phyloP scores from a whole-genome alignment of 2,797 vertebrate genomes.

The Lagodon rhomboides region DNA sequence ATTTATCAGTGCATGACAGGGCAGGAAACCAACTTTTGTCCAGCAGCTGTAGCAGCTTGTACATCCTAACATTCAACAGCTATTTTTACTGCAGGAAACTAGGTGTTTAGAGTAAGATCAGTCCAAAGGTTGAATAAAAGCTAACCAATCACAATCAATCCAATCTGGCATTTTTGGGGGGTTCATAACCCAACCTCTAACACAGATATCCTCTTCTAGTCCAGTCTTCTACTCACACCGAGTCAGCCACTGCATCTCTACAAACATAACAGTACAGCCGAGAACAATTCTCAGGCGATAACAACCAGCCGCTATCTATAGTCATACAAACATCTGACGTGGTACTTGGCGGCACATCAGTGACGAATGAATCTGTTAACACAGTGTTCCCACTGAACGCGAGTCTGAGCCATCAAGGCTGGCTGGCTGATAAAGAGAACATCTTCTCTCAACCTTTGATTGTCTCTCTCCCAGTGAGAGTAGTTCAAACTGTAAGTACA shows the following conservation, averaged over 20 bases:
- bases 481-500: slow-evolving; percentile 14
- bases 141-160: slow-evolving; percentile 2
- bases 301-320: slow-evolving; percentile 61
- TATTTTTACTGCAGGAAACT: slow-evolving; percentile 24
- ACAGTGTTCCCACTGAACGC: slow-evolving; percentile 70
- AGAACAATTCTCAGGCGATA: slow-evolving; percentile 71
- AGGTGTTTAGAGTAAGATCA: neutral
- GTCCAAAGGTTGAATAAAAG: neutral
- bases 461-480: slow-evolving; percentile 26
- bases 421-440: slow-evolving; percentile 77
- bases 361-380: slow-evolving; percentile 61
- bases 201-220: neutral
- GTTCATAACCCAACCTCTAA: slow-evolving; percentile 1
- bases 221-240: slow-evolving; percentile 25
- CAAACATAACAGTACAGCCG: slow-evolving; percentile 49
- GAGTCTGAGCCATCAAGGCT: slow-evolving; percentile 80
- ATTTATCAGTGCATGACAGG: slow-evolving; percentile 23
- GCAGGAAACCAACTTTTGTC: slow-evolving; percentile 30
- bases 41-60: neutral
- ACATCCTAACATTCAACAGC: slow-evolving; percentile 3
- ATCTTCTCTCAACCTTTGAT: slow-evolving; percentile 62
- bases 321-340: slow-evolving; percentile 71
- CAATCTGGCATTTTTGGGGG: slow-evolving; percentile 2
- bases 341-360: slow-evolving; percentile 55
- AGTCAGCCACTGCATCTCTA: slow-evolving; percentile 41